A percentile compares a stretch with the other conserved stretches of the same genome.
These are phyloP conservation scores for Pseudochirops corinnae DNA, from an alignment of 2,797 vertebrate species.

Conservation along the genomic window DNA sequence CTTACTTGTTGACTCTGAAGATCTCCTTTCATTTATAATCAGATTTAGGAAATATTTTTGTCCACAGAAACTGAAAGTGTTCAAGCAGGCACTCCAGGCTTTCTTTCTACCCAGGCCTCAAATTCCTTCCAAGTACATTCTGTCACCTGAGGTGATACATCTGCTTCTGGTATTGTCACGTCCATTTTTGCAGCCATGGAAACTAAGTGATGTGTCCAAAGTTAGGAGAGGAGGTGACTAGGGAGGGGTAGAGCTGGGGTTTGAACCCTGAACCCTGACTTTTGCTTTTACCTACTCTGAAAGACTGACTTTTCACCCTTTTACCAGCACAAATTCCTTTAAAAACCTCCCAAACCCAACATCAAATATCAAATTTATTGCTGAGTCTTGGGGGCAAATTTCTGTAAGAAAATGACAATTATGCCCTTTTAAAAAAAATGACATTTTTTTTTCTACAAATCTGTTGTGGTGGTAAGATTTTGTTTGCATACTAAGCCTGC, in stretches of 20 bases:
- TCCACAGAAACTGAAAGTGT: background rate
- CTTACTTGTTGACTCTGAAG: background rate
- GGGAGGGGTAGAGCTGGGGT: background rate
- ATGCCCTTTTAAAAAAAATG: background rate
- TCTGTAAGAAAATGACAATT: background rate
- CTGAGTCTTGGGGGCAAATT: background rate
- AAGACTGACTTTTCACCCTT: background rate
- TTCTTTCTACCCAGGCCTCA: background rate
- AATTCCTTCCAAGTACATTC: background rate
- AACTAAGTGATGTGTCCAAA: background rate
- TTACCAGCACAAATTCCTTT: background rate
- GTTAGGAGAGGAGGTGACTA: too few species aligned
- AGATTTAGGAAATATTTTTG: constrained; percentile 1
- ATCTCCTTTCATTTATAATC: background rate
- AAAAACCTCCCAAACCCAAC: background rate
- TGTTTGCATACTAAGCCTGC: background rate
- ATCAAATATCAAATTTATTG: background rate
- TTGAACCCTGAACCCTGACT: background rate
- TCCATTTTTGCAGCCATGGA: background rate
- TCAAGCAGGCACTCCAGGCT: background rate
- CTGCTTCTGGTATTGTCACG: background rate
- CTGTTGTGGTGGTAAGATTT: background rate
- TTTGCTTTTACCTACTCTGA: background rate
- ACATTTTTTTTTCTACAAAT: background rate
- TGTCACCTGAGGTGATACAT: background rate